phyloP scores from a whole-genome alignment of 1,140 invertebrate genomes.

The Ceratina japonica region DNA sequence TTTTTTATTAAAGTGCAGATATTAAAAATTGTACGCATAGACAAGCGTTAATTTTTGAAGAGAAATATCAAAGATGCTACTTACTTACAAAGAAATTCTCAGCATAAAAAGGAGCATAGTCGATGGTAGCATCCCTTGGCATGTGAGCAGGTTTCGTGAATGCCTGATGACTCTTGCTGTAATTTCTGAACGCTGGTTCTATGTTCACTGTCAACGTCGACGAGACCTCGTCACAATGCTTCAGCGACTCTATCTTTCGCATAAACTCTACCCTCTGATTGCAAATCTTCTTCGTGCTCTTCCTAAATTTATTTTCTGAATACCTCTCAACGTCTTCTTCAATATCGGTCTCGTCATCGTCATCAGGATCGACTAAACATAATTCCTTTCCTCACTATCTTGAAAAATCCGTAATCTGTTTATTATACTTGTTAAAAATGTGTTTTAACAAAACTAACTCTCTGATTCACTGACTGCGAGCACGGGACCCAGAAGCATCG shows the following conservation, averaged over 20 bases:
- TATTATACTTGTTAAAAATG: background rate
- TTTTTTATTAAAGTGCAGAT: too few species aligned
- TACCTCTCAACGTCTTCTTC: background rate
- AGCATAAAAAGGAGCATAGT: conserved; percentile 23
- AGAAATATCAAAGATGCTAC: background rate
- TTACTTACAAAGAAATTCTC: conserved; percentile 60
- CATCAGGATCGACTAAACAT: background rate
- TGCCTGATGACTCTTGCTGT: background rate
- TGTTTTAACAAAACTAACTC: conserved; percentile 21
- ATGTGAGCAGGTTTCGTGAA: background rate
- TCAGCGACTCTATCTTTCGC: background rate
- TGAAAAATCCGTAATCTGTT: too few species aligned
- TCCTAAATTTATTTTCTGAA: background rate
- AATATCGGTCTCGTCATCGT: background rate
- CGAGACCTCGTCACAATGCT: background rate
- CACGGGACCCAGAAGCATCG: conserved; percentile 24
- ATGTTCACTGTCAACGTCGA: conserved; percentile 43
- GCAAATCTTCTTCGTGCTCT: background rate
- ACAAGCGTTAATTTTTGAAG: background rate
- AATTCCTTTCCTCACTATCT: background rate
- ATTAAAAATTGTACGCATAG: background rate
- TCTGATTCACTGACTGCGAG: conserved; percentile 5
- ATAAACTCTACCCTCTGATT: background rate
- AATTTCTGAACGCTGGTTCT: conserved; percentile 28
- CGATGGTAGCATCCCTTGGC: conserved; percentile 40